These are phyloP conservation scores for Dendropsophus ebraccatus DNA, from an alignment of 2,113 vertebrate genomes.

Conservation along the genomic window DNA sequence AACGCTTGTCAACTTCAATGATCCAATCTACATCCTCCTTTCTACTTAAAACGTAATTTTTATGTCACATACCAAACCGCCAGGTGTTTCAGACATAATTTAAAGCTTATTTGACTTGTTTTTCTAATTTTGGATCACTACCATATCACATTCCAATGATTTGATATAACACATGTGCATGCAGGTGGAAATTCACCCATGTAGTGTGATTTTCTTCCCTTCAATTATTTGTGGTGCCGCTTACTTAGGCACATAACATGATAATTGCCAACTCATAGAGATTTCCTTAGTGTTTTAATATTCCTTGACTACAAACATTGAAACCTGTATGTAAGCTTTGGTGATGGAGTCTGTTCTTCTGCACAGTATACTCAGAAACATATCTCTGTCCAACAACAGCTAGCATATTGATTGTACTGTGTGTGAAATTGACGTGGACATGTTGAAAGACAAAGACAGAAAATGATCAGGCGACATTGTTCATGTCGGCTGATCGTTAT, in stretches of 20 bases:
- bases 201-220: conserved; percentile 39
- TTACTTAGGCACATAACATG: conserved; percentile 46
- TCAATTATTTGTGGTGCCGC: conserved; percentile 45
- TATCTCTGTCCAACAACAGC: neutral
- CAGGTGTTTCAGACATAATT: conserved; percentile 57
- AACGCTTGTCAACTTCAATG: conserved; percentile 52
- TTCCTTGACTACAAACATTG: conserved; percentile 3
- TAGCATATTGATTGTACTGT: no score
- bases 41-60: conserved; percentile 57
- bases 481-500: no score
- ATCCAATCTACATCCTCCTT: conserved; percentile 50
- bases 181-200: conserved; percentile 48
- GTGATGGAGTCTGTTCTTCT: neutral
- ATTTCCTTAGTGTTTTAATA: conserved; percentile 13
- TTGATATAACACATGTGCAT: conserved; percentile 58
- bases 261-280: conserved; percentile 31
- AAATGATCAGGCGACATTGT: no score
- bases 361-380: neutral
- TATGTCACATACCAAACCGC: conserved; percentile 56
- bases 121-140: conserved; percentile 57
- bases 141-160: conserved; percentile 55
- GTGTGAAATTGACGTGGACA: no score
- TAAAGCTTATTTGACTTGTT: conserved; percentile 59
- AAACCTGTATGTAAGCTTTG: neutral
- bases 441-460: no score